These are phyloP conservation scores for Oplegnathus fasciatus DNA, from an alignment of 2,113 vertebrate genomes.

Conservation along the genomic window DNA sequence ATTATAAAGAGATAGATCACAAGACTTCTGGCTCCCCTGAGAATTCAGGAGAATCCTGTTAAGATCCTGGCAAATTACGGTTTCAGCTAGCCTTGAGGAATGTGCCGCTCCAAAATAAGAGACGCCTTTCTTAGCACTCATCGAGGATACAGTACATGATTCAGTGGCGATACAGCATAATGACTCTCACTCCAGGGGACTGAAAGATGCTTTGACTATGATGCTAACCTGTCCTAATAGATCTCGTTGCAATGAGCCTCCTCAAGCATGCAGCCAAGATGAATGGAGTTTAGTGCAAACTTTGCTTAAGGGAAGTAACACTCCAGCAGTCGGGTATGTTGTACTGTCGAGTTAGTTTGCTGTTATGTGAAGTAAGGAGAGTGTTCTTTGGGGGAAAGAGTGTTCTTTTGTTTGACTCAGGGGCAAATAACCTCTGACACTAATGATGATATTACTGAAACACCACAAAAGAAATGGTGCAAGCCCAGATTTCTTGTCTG, in stretches of 20 bases:
- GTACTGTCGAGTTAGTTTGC: slow-evolving; percentile 53
- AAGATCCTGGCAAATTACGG: slow-evolving; percentile 61
- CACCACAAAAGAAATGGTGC: slow-evolving; percentile 36
- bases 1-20: slow-evolving; percentile 67
- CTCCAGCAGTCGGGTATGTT: slow-evolving; percentile 40
- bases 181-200: slow-evolving; percentile 43
- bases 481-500: slow-evolving; percentile 20
- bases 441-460: slow-evolving; percentile 59
- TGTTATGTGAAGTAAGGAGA: slow-evolving; percentile 47
- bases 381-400: slow-evolving; percentile 35
- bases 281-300: slow-evolving; percentile 62
- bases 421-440: slow-evolving; percentile 60
- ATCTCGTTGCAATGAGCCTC: slow-evolving; percentile 35
- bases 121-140: slow-evolving; percentile 41
- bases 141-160: slow-evolving; percentile 31
- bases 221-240: slow-evolving; percentile 76
- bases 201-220: slow-evolving; percentile 58
- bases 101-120: slow-evolving; percentile 44
- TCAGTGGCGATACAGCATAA: slow-evolving; percentile 44
- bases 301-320: slow-evolving; percentile 66
- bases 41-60: slow-evolving; percentile 62
- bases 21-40: slow-evolving; percentile 56
- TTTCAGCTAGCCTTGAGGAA: slow-evolving; percentile 52
- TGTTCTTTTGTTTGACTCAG: slow-evolving; percentile 50
- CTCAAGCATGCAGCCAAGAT: slow-evolving; percentile 52